Evolutionary conservation across 2,797 vertebrate genomes (phyloP), one percentile per base, ranked within the genome.

Genomic region (Coilia nasus): DNA sequence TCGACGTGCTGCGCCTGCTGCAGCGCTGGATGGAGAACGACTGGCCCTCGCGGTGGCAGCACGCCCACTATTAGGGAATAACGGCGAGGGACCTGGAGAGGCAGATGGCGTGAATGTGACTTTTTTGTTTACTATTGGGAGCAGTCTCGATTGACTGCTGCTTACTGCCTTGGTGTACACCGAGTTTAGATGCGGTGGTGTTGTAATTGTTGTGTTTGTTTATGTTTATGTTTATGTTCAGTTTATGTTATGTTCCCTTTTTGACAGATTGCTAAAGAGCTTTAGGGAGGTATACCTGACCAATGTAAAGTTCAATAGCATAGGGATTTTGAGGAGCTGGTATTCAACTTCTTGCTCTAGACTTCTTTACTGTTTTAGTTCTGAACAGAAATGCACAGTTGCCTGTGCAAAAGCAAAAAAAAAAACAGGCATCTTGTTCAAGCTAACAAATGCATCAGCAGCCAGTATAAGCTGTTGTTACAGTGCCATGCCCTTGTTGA

Each of bases 21-120:
- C 95, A 97, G 93, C 94, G 94, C 86, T 99, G 98, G 98, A 95
- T 98, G 90, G 96, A 97, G 78, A 97, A 97, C 84, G 98, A 97
- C 92, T 99, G 98, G 98, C 98, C 98, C 0, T 96, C 96, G 81
- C 95, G 97, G 90, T 96, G 95, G 88, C 95, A 93, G 86, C 93
- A 95, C 85, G 92, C 93, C 85, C 95, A 94, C 90, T 95, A 92
- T 14, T 54, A 54, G 35, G 35, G 35, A 5, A 41, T 41, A 5
- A 41, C 35, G 35, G 35, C 4, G 28, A 71, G 25, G 71, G 35
- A 78, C 35, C 35, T 11, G 31, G 35, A 31, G 71, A 19, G 31
- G 15, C 17, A 5, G 35, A 78, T 44, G 35, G 41, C 15, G 35
- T 19, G 2, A 78, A 78, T 78, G 71, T 78, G 31, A 78, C 35